Evolutionary conservation across 2,113 vertebrate genomes (phyloP), one percentile per base, ranked within the genome.

Genomic region (Burhinus bistriatus): DNA sequence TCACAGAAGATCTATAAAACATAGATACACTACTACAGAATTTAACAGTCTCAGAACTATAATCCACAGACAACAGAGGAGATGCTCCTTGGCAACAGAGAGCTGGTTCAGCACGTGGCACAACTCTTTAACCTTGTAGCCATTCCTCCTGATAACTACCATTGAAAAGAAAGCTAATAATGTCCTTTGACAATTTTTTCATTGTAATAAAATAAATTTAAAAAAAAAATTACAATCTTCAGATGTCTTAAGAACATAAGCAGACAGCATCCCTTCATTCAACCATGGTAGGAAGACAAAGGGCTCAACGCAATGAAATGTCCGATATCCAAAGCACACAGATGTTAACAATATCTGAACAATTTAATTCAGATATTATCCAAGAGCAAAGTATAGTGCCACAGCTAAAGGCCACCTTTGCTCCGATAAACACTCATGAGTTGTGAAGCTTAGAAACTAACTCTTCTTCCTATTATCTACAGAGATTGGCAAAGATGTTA

Each of bases 241-340:
- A 64, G n/a, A 29, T 32, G 20, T 70, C 59, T 70, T 61, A 51
- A 40, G 34, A 86, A 55, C 15, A 38, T 14, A 44, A n/a, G 40
- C 9, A 59, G 38, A 19, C 9, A 77, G 36, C 22, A 51, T 36
- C 55, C 20, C 86, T 83, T 64, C 32, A 36, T 21, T 73, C 44
- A 87, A 29, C 16, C 21, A 15, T 1, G 26, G 69, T 0, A 38
- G 38, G 29, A 95, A 75, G 51, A 61, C 30, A 73, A 77, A 73
- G 34, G 21, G 57, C 12, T 11, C 20, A 75, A 32, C 38, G 58
- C 20, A 70, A 38, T 5, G 51, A 68, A 30, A 45, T 2, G 14
- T 15, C 26, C 0, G 0, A 89, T 9, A 83, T 4, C 9, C 69
- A 82, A 65, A 51, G 64, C n/a, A 81, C 0, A 0, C 3, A 66